Evolutionary conservation across 1,140 invertebrate genomes (phyloP).

Genomic region (Cyphomyrmex costatus): DNA sequence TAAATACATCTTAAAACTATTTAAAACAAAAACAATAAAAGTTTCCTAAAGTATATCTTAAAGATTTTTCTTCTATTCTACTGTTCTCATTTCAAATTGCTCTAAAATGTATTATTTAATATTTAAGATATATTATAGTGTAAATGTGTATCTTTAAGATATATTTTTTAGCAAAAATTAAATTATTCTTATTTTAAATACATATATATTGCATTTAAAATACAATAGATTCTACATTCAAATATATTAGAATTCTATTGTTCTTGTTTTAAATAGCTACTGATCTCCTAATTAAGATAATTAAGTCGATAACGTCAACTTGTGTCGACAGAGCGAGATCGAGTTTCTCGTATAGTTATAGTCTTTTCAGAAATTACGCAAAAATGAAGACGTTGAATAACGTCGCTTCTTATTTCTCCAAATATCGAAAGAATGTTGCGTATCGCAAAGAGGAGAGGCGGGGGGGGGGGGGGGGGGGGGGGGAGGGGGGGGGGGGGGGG

Average conservation of each 20-base stretch:
- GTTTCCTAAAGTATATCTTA: too few relatives aligned
- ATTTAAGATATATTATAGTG: too few relatives aligned
- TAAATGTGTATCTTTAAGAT: too few relatives aligned
- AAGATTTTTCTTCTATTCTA: too few relatives aligned
- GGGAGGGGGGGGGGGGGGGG: too few relatives aligned
- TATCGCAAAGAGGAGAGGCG: neutral
- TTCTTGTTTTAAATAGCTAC: neutral
- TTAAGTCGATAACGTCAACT: conserved; percentile 4
- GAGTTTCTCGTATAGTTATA: neutral
- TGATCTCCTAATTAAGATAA: neutral
- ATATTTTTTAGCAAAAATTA: neutral
- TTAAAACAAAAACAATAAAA: too few relatives aligned
- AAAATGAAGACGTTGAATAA: conserved; percentile 8
- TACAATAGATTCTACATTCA: too few relatives aligned
- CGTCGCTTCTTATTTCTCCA: neutral
- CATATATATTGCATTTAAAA: too few relatives aligned
- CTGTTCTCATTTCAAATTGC: too few relatives aligned
- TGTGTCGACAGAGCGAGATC: neutral
- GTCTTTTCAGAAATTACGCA: neutral
- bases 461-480: too few relatives aligned
- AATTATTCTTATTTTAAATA: too few relatives aligned
- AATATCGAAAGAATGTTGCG: neutral
- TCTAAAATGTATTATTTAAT: too few relatives aligned
- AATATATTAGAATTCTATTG: neutral
- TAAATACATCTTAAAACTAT: neutral